These are phyloP conservation scores for Anthopleura xanthogrammica DNA, from an alignment of 92 coral and sea anemone genomes.

Conservation along the genomic window DNA sequence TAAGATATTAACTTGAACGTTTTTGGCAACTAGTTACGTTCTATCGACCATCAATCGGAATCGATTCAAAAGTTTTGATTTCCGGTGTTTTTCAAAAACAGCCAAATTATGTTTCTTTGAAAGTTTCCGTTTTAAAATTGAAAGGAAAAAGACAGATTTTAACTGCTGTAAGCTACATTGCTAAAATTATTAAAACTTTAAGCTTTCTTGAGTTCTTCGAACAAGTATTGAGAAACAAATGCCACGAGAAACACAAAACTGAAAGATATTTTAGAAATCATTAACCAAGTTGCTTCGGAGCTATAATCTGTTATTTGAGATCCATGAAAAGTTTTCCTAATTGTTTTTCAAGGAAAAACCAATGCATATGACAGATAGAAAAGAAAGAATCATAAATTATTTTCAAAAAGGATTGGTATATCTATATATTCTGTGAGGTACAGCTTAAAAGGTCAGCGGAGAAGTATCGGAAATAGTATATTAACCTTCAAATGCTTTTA, in stretches of 20 bases:
- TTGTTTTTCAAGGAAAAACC: background rate
- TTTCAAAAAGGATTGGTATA: background rate
- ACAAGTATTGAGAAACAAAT: too few relatives aligned
- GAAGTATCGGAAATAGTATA: background rate
- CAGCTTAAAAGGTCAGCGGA: background rate
- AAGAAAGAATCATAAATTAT: background rate
- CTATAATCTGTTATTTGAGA: background rate
- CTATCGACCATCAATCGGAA: conserved; percentile 7
- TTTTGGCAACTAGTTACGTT: background rate
- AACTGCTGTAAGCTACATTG: too few relatives aligned
- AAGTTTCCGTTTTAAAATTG: background rate
- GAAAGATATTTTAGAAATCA: too few relatives aligned
- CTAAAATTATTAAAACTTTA: too few relatives aligned
- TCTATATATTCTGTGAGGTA: background rate
- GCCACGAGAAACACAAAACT: too few relatives aligned
- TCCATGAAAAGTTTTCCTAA: background rate
- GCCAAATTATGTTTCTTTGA: background rate
- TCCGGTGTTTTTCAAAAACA: background rate
- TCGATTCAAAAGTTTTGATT: background rate
- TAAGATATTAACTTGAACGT: background rate
- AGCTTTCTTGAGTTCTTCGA: too few relatives aligned
- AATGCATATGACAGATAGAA: background rate
- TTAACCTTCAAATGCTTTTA: background rate
- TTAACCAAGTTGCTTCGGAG: background rate
- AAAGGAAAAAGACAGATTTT: background rate